phyloP scores from a whole-genome alignment of 1,140 invertebrate species.

The Neodiprion lecontei region DNA sequence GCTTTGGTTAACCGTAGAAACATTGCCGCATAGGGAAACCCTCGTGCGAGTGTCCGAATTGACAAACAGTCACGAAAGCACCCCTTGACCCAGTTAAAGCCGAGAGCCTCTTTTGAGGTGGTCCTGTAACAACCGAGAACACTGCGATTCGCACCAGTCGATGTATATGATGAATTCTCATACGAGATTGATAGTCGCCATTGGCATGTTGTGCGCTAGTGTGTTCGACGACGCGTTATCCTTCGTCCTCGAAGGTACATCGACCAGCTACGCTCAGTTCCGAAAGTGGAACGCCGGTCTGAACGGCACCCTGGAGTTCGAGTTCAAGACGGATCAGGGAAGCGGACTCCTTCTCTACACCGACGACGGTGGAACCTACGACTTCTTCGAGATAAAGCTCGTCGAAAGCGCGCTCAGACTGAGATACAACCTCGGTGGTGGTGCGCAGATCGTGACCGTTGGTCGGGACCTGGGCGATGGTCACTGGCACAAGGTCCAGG shows the following conservation, averaged over 20 bases:
- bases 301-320: slow-evolving; percentile 88
- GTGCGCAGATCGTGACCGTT: slow-evolving; percentile 86
- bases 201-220: slow-evolving; percentile 5
- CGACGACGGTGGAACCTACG: slow-evolving; percentile 91
- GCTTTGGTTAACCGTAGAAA: no score
- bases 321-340: slow-evolving; percentile 90
- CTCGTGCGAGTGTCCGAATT: background rate
- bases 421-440: slow-evolving; percentile 85
- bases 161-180: background rate
- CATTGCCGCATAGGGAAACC: no score
- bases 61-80: background rate
- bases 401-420: slow-evolving; percentile 88
- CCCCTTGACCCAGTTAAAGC: background rate
- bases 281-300: slow-evolving; percentile 87
- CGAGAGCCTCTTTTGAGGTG: background rate
- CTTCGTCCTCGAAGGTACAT: slow-evolving; percentile 83
- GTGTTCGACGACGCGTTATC: slow-evolving; percentile 38
- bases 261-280: slow-evolving; percentile 88
- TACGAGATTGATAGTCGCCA: background rate
- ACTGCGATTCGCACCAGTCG: background rate
- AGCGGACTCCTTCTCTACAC: slow-evolving; percentile 91
- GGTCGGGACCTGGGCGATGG: slow-evolving; percentile 86
- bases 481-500: slow-evolving; percentile 88
- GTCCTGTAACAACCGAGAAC: background rate
- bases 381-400: slow-evolving; percentile 95